Conservation (phyloP, 2,113 vertebrate species). For the Coryphaenoides rupestris region DNA sequence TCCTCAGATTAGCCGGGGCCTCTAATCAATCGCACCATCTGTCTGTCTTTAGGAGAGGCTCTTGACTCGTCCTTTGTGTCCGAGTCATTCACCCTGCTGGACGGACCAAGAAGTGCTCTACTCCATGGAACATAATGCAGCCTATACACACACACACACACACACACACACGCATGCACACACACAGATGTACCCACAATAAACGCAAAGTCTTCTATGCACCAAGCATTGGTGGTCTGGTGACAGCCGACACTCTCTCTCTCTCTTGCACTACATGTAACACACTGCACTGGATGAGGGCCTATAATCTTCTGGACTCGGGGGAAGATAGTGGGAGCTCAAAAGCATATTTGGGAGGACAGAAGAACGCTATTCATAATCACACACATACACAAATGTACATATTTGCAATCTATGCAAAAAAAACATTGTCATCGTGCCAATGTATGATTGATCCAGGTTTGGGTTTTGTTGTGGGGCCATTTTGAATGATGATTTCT, state of each 20-base stretch:
- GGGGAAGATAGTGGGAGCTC: constrained; percentile 4
- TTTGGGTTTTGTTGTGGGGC: too few species aligned
- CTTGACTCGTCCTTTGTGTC: constrained; percentile 45
- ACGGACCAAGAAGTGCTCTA: constrained; percentile 12
- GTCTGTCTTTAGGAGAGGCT: constrained; percentile 41
- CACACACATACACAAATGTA: too few species aligned
- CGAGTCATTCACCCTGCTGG: constrained; percentile 34
- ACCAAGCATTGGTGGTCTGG: too few species aligned
- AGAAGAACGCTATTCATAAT: not conserved
- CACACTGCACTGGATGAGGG: constrained; percentile 17
- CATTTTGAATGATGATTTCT: too few species aligned
- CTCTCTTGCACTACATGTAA: too few species aligned
- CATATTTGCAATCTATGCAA: too few species aligned
- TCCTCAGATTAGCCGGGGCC: not conserved
- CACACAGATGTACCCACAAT: constrained; percentile 13
- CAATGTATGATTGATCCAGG: too few species aligned
- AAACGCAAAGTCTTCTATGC: not conserved
- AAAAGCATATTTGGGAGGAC: not conserved
- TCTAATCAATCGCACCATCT: constrained; percentile 53
- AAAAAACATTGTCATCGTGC: too few species aligned
- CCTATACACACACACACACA: constrained; percentile 1
- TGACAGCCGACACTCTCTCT: constrained; percentile 2
- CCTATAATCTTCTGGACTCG: constrained; percentile 22
- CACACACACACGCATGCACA: too few species aligned
- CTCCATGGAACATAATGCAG: constrained; percentile 8